Evolutionary conservation across 2,888 invertebrate genomes (phyloP).

Genomic region (Caenorhabditis becei): DNA sequence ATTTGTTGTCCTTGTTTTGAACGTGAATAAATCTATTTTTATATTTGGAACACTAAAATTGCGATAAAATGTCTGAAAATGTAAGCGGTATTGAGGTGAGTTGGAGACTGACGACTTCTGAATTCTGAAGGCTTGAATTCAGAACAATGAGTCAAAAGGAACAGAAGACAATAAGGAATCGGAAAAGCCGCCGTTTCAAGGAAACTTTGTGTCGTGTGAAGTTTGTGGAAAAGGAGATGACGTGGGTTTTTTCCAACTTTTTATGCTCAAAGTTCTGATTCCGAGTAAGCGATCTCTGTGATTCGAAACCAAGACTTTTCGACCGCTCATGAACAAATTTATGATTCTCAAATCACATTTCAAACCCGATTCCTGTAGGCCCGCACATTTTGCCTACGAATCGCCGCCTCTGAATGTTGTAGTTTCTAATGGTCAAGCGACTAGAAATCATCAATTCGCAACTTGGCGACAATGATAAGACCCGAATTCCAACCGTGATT

Average conservation of each 20-base stretch:
- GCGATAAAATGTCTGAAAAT: conserved; percentile 19
- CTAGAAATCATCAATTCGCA: conserved; percentile 39
- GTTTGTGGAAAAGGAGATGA: conserved; percentile 25
- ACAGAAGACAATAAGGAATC: conserved; percentile 7
- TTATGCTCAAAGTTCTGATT: conserved; percentile 7
- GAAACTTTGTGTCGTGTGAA: conserved; percentile 22
- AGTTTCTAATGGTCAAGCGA: conserved; percentile 8
- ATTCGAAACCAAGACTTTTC: no score
- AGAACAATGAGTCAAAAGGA: conserved; percentile 31
- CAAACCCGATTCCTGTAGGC: no score
- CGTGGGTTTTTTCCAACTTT: conserved; percentile 21
- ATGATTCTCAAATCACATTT: no score
- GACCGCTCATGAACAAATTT: no score
- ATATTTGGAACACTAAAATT: no score
- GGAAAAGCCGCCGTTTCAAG: not conserved
- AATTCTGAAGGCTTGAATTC: not conserved
- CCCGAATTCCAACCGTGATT: no score
- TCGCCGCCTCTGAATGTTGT: no score
- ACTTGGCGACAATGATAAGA: conserved; percentile 32
- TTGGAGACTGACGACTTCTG: not conserved
- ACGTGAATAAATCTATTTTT: conserved; percentile 7
- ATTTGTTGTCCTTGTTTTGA: conserved; percentile 4
- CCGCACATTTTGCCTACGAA: no score
- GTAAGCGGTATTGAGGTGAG: conserved; percentile 9
- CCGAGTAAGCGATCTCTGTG: no score